Base-by-base conservation (phyloP, 1,140 invertebrate genomes). In the Aphelinus atriplicis region DNA sequence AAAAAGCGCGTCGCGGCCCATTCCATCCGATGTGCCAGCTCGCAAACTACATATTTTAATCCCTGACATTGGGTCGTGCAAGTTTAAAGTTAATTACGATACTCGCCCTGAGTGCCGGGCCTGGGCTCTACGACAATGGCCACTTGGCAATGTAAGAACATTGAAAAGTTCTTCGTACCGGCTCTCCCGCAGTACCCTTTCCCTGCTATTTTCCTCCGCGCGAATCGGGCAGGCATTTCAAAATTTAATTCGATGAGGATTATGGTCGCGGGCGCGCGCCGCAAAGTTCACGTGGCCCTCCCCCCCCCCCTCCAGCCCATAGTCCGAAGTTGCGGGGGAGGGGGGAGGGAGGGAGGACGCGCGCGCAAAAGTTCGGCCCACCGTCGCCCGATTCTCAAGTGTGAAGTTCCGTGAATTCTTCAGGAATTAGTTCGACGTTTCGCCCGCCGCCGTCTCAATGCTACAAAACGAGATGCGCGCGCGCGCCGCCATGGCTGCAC, bases 201-300 rank as follows among this genome's bases (percentile, higher is more conserved):
- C 6, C 1, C 66, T 42, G 1, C 48, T n/a, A 26, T 68, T 68
- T 68, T 58, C 46, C 51, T 43, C 10, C 26, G 26, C 43, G 5
- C 42, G n/a, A 71, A 45, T 55, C 50, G 46, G 26, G 3, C 46
- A 61, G 26, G 7, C 7, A 70, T 70, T 61, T 61, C 61, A 50
- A 61, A 61, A 70, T 70, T 70, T 51, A 61, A 70, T 60, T 70
- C 58, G 68, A 70, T 61, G n/a, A 45, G 6, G 56, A 61, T 70
- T 70, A 61, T 70, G 57, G 68, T 70, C 9, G 58, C 7, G 65
- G 7, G 7, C 26, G 26, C 26, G 26, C 26, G 26, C 26, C 26
- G 26, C 26, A 67, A 67, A 67, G 65, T 67, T 26, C 26, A 26
- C 26, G 26, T 26, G 26, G 26, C 26, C 26, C 26, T 67, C 43